These are phyloP conservation scores for Nasonia giraulti DNA, from an alignment of 1,140 invertebrate genomes.

Conservation along the genomic window DNA sequence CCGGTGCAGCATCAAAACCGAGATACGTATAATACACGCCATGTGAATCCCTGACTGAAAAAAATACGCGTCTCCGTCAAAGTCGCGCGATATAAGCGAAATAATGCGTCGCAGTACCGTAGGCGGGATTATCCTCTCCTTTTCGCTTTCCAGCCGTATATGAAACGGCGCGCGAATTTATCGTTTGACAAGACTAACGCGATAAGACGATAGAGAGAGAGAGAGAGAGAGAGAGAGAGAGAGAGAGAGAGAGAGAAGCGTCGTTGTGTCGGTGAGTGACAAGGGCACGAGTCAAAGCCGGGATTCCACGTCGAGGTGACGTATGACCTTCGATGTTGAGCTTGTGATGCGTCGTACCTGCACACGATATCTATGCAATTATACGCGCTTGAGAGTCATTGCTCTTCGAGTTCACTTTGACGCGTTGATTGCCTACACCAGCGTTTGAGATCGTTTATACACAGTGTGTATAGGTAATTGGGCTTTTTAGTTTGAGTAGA, in stretches of 20 bases:
- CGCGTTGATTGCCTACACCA: too few relatives aligned
- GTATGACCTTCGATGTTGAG: too few relatives aligned
- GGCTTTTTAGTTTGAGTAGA: too few relatives aligned
- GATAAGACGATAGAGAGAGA: conserved; percentile 19
- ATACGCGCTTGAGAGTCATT: too few relatives aligned
- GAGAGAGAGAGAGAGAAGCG: not conserved
- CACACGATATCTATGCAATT: too few relatives aligned
- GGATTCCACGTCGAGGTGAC: not conserved
- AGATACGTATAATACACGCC: not conserved
- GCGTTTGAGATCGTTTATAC: too few relatives aligned
- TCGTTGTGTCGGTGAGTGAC: not conserved
- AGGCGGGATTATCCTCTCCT: not conserved
- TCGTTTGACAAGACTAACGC: conserved; percentile 30
- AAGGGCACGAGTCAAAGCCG: not conserved
- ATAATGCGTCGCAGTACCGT: not conserved
- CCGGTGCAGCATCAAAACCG: not conserved
- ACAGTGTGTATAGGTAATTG: too few relatives aligned
- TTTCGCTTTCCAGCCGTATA: not conserved
- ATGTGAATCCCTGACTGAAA: not conserved
- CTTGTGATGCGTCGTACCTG: too few relatives aligned
- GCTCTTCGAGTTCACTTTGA: too few relatives aligned
- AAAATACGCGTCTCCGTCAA: not conserved
- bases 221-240: too few relatives aligned
- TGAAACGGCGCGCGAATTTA: not conserved
- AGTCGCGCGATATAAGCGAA: not conserved